A percentile compares a stretch with the other conserved stretches of the same genome.
Conservation (phyloP, 2,888 invertebrate species). For the Orgyia antiqua region DNA sequence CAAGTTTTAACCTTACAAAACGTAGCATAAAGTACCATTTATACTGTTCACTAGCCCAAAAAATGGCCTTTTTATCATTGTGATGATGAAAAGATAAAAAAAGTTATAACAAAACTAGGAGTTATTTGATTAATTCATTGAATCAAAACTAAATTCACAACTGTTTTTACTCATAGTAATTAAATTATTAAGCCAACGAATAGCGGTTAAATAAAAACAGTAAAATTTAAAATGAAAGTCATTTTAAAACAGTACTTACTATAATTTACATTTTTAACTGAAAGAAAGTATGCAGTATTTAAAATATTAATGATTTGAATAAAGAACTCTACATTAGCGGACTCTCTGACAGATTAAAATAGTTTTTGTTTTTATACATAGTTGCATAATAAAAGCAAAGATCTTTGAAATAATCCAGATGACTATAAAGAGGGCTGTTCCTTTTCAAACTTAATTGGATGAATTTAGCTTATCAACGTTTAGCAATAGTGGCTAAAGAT, state of each 20-base stretch:
- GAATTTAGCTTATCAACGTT: slow-evolving; percentile 46
- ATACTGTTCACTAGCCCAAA: no score
- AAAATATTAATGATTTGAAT: slow-evolving; percentile 1
- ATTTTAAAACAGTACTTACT: slow-evolving; percentile 1
- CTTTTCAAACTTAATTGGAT: slow-evolving; percentile 15
- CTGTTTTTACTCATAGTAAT: neutral
- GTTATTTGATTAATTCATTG: neutral
- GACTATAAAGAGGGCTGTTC: slow-evolving; percentile 13
- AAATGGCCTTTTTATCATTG: no score
- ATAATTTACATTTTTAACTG: neutral
- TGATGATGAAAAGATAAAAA: no score
- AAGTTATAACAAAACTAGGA: neutral
- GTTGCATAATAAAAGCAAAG: neutral
- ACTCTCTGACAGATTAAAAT: no score
- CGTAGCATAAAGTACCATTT: no score
- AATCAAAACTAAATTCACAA: neutral
- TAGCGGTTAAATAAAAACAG: neutral
- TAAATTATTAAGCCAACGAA: neutral
- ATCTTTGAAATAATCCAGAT: neutral
- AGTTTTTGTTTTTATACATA: no score
- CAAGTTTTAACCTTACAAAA: no score
- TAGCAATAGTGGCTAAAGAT: slow-evolving; percentile 41
- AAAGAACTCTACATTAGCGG: no score
- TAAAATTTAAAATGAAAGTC: neutral
- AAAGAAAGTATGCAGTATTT: slow-evolving; percentile 2